Evolutionary conservation across 2,797 vertebrate species (phyloP).

Genomic region (Podarcis siculus): DNA sequence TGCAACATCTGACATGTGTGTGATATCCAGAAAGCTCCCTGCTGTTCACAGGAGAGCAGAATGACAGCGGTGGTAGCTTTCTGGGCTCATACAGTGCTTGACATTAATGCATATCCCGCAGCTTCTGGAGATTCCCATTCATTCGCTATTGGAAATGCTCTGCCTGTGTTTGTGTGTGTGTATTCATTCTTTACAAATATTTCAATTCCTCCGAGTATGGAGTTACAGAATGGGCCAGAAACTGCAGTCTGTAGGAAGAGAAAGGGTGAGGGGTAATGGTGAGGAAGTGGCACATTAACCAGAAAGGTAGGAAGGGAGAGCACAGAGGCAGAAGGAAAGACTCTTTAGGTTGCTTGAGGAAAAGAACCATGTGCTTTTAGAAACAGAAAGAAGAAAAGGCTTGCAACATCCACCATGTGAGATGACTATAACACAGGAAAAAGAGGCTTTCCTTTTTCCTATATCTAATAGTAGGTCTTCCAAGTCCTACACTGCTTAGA

Average conservation of each 20-base stretch:
- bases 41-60: neutral
- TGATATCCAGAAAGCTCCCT: neutral
- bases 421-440: neutral
- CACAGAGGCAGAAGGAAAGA: neutral
- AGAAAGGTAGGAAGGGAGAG: neutral
- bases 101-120: neutral
- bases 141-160: neutral
- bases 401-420: neutral
- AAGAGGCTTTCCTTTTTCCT: neutral
- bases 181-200: neutral
- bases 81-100: neutral
- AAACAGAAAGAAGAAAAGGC: neutral
- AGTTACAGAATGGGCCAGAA: neutral
- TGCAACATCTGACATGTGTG: neutral
- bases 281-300: neutral
- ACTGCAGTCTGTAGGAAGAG: neutral
- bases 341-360: neutral
- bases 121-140: neutral
- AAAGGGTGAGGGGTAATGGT: neutral
- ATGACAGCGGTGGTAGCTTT: neutral
- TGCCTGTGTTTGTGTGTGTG: too few species aligned
- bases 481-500: neutral
- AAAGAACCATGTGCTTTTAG: neutral
- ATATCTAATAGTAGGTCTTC: neutral
- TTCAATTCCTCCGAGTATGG: neutral